Evolutionary conservation across 2,888 invertebrate species (phyloP), one percentile per base, ranked within the genome.

Genomic region (Stenurella melanura): DNA sequence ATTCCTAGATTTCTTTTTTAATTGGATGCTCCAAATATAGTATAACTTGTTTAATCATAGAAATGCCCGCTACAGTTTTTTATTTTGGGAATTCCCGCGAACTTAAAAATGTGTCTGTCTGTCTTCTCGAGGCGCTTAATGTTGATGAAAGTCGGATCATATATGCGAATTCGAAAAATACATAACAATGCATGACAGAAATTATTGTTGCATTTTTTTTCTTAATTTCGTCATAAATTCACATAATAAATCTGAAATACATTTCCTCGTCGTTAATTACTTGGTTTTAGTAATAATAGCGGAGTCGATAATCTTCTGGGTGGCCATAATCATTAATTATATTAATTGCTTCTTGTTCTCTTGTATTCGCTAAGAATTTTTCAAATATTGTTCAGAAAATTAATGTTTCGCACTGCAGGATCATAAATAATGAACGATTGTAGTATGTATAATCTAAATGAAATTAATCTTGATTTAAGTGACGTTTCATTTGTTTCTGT

Each of bases 401-500:
- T 73, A 73, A 73, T 73, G 73, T 66, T 73, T 38, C 26, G 11
- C 57, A 63, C 72, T 73, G 15, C 34, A 66, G 21, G 57, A 64
- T 61, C 73, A 73, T 73, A 66, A 73, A 66, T 66, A 57, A 73
- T 30, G 26, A 38, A 60, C 60, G 42, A 15, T 42, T 50, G 34
- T 38, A 21, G 57, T 42, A 15, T 50, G 18, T 50, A 63, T 63
- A 64, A 73, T 73, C 30, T 56, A 34, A 66, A 66, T 38, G 64
- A 66, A 57, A 66, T 73, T 64, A 64, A 66, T 73, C 73, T 73
- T 64, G 73, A 73, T 73, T 73, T 66, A 38, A 64, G 67, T 57
- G 66, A 73, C 73, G 73, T 57, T 57, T n/a, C 58, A 70, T 70
- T 70, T 70, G 58, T 70, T 70, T 57, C 50, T 30, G 61, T 61